Conservation (phyloP, 2,113 vertebrate genomes). For the Gorilla gorilla region DNA sequence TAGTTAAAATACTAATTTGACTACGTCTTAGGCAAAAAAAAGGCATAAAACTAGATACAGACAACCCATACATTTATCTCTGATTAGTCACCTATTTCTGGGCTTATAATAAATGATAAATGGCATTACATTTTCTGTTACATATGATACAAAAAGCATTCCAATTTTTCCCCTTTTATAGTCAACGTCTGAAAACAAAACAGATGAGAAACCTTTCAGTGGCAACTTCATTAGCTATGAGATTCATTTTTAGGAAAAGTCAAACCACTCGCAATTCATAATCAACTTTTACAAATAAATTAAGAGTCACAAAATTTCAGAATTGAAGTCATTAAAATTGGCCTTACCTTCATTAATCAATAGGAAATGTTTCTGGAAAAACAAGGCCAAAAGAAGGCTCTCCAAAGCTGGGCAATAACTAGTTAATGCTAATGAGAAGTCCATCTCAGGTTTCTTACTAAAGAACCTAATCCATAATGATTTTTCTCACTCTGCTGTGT, state of each 20-base stretch:
- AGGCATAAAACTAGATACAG: neutral
- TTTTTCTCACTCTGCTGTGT: neutral
- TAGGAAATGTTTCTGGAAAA: constrained; percentile 30
- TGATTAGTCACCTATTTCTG: neutral
- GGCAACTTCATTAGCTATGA: neutral
- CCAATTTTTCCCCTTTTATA: constrained; percentile 1
- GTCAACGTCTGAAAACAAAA: constrained; percentile 20
- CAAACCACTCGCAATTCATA: neutral
- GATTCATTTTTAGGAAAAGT: neutral
- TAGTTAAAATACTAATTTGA: constrained; percentile 35
- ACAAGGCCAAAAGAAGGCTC: neutral
- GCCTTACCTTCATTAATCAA: neutral
- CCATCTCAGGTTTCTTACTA: neutral
- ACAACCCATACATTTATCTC: neutral
- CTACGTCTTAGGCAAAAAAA: constrained; percentile 16
- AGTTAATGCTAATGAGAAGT: neutral
- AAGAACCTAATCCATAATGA: neutral
- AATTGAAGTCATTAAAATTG: neutral
- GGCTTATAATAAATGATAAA: neutral
- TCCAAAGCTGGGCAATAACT: neutral
- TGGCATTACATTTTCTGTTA: constrained; percentile 12
- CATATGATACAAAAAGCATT: neutral
- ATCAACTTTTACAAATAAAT: constrained; percentile 30
- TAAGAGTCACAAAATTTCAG: neutral
- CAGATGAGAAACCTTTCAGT: neutral